Evolutionary conservation across 2,113 vertebrate species (phyloP), one percentile per base, ranked within the genome.

Genomic region (Phasianus colchicus): DNA sequence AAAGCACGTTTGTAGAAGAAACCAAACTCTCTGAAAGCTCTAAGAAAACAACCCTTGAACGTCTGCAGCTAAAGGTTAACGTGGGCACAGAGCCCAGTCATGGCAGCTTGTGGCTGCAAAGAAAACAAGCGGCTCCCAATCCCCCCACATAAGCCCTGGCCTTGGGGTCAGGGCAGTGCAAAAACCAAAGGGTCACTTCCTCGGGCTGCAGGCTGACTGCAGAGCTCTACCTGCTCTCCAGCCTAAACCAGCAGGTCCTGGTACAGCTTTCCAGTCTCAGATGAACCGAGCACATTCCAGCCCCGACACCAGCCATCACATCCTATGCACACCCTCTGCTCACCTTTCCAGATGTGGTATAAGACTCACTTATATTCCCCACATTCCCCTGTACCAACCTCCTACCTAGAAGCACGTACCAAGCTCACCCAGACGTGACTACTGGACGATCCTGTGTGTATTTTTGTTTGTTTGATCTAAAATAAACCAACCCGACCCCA

Each of bases 321-420:
- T 6, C 29, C 43, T 16, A 11, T 42, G 16, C 38, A 8, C 54
- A 57, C 3, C 27, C 32, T 18, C 48, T 25, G 42, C 34, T 70
- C 10, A 11, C 2, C 9, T 67, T 24, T 9, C 2, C 0, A n/a
- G 27, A 48, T 58, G 40, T 9, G 5, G 7, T 8, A 5, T 2
- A 18, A 0, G 2, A 42, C 5, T 18, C 34, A 18, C 1, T 0
- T 8, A 19, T 47, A 47, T 82, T 61, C 21, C 69, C 57, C 27
- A 27, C 29, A 10, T 34, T 45, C 42, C 32, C 18, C 67, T 48
- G 36, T 19, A 57, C 72, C 48, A 5, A 27, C 13, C 54, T 30
- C 24, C 27, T 21, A 21, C 3, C 20, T 3, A 10, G 18, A 7
- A 43, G 7, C 27, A n/a, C 4, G 57, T 3, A 57, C 32, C 58